Evolutionary conservation across 2,113 vertebrate genomes (phyloP), one percentile per base, ranked within the genome.

Genomic region (Ophiodon elongatus): DNA sequence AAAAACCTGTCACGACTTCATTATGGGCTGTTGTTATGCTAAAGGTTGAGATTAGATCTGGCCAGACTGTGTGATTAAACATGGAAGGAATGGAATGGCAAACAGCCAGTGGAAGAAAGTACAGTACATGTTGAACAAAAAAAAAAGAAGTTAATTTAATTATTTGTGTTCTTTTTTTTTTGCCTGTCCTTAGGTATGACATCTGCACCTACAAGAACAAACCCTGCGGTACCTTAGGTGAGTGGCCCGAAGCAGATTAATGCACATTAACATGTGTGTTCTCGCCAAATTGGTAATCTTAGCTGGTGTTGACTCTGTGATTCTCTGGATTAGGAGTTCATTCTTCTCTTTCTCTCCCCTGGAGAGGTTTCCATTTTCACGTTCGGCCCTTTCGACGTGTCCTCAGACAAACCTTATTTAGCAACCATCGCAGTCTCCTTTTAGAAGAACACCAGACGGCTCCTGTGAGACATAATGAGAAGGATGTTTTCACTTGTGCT

Each of bases 151-250:
- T 75, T 35, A 25, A 74, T 69, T 37, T 2, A 57, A 79, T 45
- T 62, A 27, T 89, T 73, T 84, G 19, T 83, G 25, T 82, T 86
- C 25, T 85, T 37, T 88, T 78, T 88, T 80, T 90, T 77, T 91
- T 89, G 66, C 84, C 87, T 78, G 59, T 91, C 62, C 80, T 92
- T 89, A 99, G 98, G 94, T 99, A 99, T 13, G 98, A 99, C 96
- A 99, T 99, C 96, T 99, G 98, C 96, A 99, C 98, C 88, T 99
- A 99, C 67, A 99, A 99, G 97, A 99, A 99, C 96, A 99, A 99
- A 94, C 98, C 98, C 84, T 99, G 98, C 80, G 98, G 98, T 84
- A 99, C 98, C 60, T 92, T 99, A 73, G 98, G 98, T 99, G 96
- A 99, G 98, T 96, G 11, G 15, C 29, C 37, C 14, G 2, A 60